phyloP scores from a whole-genome alignment of 2,113 vertebrate species.

The Eptatretus burgeri region DNA sequence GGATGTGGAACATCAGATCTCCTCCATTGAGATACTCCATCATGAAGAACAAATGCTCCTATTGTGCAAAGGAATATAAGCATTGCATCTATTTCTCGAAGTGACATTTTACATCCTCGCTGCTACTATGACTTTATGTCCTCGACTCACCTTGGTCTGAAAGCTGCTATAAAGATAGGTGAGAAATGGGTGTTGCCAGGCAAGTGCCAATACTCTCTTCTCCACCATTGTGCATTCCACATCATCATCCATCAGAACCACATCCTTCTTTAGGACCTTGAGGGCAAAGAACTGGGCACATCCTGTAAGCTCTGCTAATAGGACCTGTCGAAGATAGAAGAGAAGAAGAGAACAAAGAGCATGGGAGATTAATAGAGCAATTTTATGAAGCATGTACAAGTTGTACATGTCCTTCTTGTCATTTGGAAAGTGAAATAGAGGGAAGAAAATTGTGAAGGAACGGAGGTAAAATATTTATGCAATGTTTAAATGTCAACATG shows the following conservation, averaged over 20 bases:
- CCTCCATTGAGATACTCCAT: constrained; percentile 97
- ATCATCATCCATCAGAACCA: constrained; percentile 86
- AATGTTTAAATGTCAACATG: no score
- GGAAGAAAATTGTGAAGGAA: no score
- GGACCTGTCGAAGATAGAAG: constrained; percentile 48
- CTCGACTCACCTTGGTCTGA: constrained; percentile 47
- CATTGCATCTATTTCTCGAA: no score
- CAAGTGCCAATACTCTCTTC: constrained; percentile 67
- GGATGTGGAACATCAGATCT: constrained; percentile 95
- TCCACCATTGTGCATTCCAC: constrained; percentile 98
- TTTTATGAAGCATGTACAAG: no score
- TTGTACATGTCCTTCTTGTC: no score
- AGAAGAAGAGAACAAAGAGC: no score
- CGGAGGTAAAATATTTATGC: no score
- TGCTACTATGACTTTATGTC: not conserved
- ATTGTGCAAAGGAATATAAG: not conserved
- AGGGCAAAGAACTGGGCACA: constrained; percentile 52
- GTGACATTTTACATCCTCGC: not conserved
- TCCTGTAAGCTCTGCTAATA: constrained; percentile 69
- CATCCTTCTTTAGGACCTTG: constrained; percentile 84
- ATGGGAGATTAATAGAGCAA: no score
- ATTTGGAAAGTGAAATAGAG: no score
- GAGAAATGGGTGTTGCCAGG: constrained; percentile 85
- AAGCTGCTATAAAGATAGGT: constrained; percentile 75
- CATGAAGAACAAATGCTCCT: constrained; percentile 95